phyloP scores from a whole-genome alignment of 2,888 invertebrate species.

The Tenodera sinensis region DNA sequence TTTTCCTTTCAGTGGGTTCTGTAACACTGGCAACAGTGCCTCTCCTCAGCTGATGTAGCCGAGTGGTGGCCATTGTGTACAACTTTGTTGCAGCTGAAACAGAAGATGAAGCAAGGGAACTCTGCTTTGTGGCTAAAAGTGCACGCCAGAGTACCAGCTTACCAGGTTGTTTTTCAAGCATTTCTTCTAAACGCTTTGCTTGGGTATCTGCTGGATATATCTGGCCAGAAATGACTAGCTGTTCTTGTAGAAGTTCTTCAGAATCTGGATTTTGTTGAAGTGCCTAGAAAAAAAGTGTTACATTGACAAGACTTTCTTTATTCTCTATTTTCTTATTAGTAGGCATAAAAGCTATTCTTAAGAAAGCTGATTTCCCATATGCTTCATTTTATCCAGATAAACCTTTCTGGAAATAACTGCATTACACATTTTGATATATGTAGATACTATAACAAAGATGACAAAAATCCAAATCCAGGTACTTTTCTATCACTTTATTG shows the following conservation, averaged over 20 bases:
- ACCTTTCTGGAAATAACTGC: too few species aligned
- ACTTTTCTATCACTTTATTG: too few species aligned
- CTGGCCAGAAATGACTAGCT: slow-evolving; percentile 48
- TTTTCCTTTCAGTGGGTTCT: slow-evolving; percentile 19
- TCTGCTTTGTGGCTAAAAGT: slow-evolving; percentile 47
- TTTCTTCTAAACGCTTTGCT: slow-evolving; percentile 46
- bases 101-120: slow-evolving; percentile 44
- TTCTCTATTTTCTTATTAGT: too few species aligned
- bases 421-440: too few species aligned
- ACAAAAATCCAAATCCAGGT: too few species aligned
- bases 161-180: slow-evolving; percentile 50
- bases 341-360: too few species aligned
- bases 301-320: too few species aligned
- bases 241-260: slow-evolving; percentile 50
- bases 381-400: too few species aligned
- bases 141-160: slow-evolving; percentile 51
- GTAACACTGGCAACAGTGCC: slow-evolving; percentile 17
- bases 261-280: slow-evolving; percentile 54
- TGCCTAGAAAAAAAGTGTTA: slow-evolving; percentile 44
- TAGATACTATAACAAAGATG: too few species aligned
- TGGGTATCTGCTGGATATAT: slow-evolving; percentile 57
- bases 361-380: too few species aligned
- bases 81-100: slow-evolving; percentile 55
- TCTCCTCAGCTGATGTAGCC: slow-evolving; percentile 25
- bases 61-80: slow-evolving; percentile 43